Conservation (phyloP, 2,888 invertebrate species). For the Stenodera caucasica region DNA sequence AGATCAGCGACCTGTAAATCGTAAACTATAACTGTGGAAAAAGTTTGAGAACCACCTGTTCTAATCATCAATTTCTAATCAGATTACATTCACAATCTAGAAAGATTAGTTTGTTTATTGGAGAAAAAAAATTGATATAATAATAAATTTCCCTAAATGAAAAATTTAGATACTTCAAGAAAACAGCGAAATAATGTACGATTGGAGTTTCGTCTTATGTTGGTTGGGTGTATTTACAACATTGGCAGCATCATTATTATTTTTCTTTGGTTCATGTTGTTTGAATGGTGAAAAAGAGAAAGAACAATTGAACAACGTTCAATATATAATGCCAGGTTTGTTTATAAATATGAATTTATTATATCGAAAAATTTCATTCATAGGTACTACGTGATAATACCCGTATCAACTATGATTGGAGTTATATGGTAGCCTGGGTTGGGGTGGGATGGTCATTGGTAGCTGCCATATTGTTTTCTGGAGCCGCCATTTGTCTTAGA, state of each 20-base stretch:
- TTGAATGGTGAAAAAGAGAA: constrained; percentile 75
- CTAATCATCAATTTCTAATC: background rate
- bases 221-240: constrained; percentile 81
- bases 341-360: constrained; percentile 10
- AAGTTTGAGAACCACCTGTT: background rate
- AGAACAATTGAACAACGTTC: constrained; percentile 76
- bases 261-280: constrained; percentile 79
- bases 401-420: constrained; percentile 91
- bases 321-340: constrained; percentile 86
- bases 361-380: constrained; percentile 16
- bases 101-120: background rate
- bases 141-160: background rate
- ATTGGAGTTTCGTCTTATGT: constrained; percentile 84
- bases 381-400: constrained; percentile 85
- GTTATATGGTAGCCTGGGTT: constrained; percentile 96
- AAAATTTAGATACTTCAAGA: constrained; percentile 67
- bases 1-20: background rate
- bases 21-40: background rate
- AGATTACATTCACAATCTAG: background rate
- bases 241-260: constrained; percentile 73
- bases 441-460: constrained; percentile 90
- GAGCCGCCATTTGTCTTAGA: constrained; percentile 91
- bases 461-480: constrained; percentile 89
- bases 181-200: constrained; percentile 73
- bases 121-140: background rate